phyloP scores from a whole-genome alignment of 2,113 vertebrate genomes.

The Poicephalus meyeri region DNA sequence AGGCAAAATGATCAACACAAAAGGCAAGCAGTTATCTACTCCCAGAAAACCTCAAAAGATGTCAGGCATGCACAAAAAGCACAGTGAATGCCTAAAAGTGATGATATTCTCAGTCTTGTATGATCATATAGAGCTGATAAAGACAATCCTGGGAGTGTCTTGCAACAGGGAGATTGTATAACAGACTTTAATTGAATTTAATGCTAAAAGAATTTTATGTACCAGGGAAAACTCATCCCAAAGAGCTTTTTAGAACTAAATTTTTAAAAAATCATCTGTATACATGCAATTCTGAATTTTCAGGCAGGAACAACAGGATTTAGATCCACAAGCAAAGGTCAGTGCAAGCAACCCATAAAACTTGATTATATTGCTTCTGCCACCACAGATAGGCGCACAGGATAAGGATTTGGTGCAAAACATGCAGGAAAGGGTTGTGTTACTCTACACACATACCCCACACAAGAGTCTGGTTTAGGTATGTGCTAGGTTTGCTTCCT shows the following conservation, averaged over 20 bases:
- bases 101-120: neutral
- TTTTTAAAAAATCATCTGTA: neutral
- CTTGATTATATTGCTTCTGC: accelerated
- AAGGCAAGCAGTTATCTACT: neutral
- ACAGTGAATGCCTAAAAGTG: neutral
- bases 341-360: neutral
- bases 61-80: neutral
- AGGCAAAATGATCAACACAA: neutral
- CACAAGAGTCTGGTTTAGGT: neutral
- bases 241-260: neutral
- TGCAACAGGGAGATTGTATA: neutral
- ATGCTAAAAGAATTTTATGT: neutral
- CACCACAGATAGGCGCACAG: neutral
- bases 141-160: neutral
- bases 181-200: neutral
- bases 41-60: neutral
- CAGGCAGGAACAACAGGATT: neutral
- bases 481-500: neutral
- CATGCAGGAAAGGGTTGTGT: neutral
- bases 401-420: neutral
- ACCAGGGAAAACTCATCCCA: neutral
- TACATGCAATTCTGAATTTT: neutral
- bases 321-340: neutral
- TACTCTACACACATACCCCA: neutral
- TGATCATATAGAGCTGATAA: neutral